These are phyloP conservation scores for Erythrocercus mccallii DNA, from an alignment of 2,113 vertebrate species.

Conservation along the genomic window DNA sequence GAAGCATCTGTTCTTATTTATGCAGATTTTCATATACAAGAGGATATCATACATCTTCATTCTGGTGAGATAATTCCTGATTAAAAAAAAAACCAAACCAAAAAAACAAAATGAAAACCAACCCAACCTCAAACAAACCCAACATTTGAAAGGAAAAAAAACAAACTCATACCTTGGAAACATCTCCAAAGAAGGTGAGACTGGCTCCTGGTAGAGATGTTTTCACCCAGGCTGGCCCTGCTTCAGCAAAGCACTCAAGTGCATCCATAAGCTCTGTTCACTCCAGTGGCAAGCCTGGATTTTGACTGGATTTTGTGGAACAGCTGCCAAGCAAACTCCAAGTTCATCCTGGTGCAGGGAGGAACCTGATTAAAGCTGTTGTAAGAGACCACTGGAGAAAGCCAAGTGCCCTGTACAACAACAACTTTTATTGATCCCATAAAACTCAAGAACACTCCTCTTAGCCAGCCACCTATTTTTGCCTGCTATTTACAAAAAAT, in stretches of 20 bases:
- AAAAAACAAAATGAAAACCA: background rate
- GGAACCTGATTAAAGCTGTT: constrained; percentile 3
- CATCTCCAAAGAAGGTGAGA: background rate
- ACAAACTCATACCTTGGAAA: background rate
- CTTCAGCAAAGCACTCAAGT: background rate
- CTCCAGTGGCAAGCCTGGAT: background rate
- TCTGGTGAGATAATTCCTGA: background rate
- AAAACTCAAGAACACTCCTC: constrained; percentile 27
- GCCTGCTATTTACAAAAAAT: background rate
- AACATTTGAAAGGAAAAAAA: background rate
- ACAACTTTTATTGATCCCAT: constrained; percentile 43
- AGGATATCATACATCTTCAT: background rate
- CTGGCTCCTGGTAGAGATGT: background rate
- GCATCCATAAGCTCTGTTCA: background rate
- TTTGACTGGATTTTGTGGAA: background rate
- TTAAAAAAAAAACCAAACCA: background rate
- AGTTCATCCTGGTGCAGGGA: background rate
- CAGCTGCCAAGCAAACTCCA: background rate
- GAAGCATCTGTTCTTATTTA: constrained; percentile 28
- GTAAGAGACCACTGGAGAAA: background rate
- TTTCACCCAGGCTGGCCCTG: background rate
- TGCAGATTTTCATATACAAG: background rate
- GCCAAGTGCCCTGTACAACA: constrained; percentile 26
- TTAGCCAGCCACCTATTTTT: constrained; percentile 18
- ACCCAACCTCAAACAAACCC: background rate